Evolutionary conservation across 1,140 invertebrate species (phyloP), one percentile per base, ranked within the genome.

Genomic region (Pomacea maculata): DNA sequence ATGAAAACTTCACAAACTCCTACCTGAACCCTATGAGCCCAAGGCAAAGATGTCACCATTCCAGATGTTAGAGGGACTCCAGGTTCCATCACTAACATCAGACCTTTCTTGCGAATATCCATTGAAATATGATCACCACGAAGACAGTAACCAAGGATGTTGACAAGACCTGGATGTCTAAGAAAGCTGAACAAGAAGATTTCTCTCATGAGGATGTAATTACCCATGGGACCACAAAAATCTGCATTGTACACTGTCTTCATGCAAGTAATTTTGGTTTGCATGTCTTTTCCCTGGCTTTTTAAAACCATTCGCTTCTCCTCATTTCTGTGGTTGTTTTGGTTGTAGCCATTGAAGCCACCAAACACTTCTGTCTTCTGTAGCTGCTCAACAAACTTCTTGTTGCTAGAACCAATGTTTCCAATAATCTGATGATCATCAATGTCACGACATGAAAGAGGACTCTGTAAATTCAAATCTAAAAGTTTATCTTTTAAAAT

Each of bases 251-350:
- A 85, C n/a, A 85, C 76, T 71, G 75, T 82, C 78, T 86, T 82
- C 82, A 87, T 85, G 75, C 86, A 87, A 68, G 82, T 81, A 10
- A 86, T 83, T 72, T 87, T 87, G 19, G 83, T 87, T 19, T 83
- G 80, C 19, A 84, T 67, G 75, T 87, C 86, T 57, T 79, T 77
- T n/a, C 80, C 82, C 67, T 86, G 86, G 68, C 83, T 84, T 76
- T 86, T 87, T 19, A 86, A 67, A 9, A 74, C 74, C 63, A 75
- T 83, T 79, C n/a, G 82, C 76, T 79, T 85, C 80, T 19, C 68
- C 68, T 45, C 52, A n/a, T 21, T 14, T 45, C 21, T 34, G 5
- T 67, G 63, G 17, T 77, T 8, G 29, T 65, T 19, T 14, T 72
- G 75, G 75, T 19, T 81, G 57, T 34, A 82, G 55, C 80, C 70